Conservation (phyloP, 2,113 vertebrate species). For the Cavia aperea region DNA sequence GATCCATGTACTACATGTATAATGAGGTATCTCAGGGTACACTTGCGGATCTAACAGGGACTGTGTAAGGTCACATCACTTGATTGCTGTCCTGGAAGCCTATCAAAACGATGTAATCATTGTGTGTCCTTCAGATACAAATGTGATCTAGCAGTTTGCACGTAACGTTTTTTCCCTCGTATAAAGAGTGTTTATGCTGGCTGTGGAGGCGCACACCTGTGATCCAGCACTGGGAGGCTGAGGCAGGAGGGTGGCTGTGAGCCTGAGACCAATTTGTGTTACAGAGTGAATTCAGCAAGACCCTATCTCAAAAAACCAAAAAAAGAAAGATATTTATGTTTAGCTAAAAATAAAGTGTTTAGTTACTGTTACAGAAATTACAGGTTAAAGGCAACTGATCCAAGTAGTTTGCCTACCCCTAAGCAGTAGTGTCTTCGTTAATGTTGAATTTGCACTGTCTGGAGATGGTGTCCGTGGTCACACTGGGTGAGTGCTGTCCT, state of each 20-base stretch:
- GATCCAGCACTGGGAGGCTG: not conserved
- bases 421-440: not conserved
- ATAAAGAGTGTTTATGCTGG: not conserved
- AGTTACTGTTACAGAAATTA: not conserved
- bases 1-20: not conserved
- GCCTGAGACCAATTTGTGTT: not conserved
- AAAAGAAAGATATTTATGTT: not conserved
- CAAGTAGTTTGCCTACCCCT: not conserved
- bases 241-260: not conserved
- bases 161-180: not conserved
- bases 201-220: not conserved
- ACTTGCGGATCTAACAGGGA: not conserved
- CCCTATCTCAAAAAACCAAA: not conserved
- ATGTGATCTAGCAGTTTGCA: not conserved
- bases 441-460: not conserved
- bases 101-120: not conserved
- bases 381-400: not conserved
- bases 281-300: not conserved
- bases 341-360: constrained; percentile 38
- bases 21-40: not conserved
- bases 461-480: not conserved
- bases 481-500: not conserved
- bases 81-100: not conserved
- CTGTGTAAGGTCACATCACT: not conserved
- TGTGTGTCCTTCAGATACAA: not conserved